Evolutionary conservation across 2,113 vertebrate species (phyloP).

Genomic region (Acinonyx jubatus): DNA sequence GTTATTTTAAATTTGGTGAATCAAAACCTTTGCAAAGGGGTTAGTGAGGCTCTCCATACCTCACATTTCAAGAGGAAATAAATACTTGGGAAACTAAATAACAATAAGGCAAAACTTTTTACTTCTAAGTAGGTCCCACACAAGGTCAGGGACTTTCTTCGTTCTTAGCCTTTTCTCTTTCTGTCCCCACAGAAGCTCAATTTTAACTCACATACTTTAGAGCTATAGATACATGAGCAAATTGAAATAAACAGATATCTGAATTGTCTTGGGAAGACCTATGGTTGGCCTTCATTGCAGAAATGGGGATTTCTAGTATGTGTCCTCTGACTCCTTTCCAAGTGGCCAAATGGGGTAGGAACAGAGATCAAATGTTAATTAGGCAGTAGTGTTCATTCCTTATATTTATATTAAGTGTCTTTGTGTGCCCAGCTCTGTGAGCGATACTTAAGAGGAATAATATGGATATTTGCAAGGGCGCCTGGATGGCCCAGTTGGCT

Average conservation of each 20-base stretch:
- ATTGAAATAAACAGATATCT: neutral
- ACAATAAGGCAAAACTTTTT: neutral
- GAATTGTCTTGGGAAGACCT: neutral
- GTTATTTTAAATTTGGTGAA: constrained; percentile 31
- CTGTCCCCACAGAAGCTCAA: neutral
- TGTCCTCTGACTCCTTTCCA: neutral
- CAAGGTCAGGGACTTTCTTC: neutral
- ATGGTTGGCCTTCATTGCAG: neutral
- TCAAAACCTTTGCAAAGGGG: constrained; percentile 60
- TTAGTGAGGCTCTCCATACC: neutral
- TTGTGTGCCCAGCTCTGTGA: neutral
- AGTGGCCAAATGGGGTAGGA: neutral
- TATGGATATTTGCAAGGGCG: neutral
- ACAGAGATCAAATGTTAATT: neutral
- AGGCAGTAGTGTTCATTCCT: neutral
- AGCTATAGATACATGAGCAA: neutral
- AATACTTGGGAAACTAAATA: neutral
- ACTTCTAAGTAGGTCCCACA: neutral
- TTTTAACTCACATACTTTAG: neutral
- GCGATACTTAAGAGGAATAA: neutral
- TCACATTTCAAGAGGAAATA: constrained; percentile 32
- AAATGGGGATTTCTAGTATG: neutral
- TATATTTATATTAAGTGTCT: neutral
- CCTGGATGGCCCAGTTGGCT: no score
- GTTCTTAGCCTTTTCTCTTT: neutral